phyloP scores from a whole-genome alignment of 2,888 invertebrate species.

The Eupeodes luniger region DNA sequence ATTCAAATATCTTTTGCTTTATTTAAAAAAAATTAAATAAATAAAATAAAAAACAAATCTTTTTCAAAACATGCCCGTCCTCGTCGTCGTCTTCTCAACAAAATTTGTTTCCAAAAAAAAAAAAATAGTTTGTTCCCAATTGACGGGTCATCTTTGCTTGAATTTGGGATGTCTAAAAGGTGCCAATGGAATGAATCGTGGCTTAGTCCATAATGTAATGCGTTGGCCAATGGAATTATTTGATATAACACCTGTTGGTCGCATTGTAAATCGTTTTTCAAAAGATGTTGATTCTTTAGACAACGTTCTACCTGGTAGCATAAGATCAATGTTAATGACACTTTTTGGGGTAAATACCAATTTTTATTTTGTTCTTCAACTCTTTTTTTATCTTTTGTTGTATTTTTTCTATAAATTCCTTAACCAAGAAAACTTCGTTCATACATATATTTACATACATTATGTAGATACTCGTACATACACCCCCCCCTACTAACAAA shows the following conservation, averaged over 20 bases:
- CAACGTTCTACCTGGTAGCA: conserved; percentile 84
- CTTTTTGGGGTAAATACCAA: conserved; percentile 84
- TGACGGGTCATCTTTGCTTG: conserved; percentile 82
- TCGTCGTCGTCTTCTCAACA: neutral
- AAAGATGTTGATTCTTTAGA: conserved; percentile 87
- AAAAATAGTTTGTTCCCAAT: conserved; percentile 77
- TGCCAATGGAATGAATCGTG: conserved; percentile 86
- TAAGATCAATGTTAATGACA: conserved; percentile 83
- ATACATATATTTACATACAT: neutral
- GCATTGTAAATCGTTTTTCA: conserved; percentile 89
- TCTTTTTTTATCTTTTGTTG: conserved; percentile 6
- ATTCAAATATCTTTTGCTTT: conserved; percentile 12
- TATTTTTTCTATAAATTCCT: neutral
- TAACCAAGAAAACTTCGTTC: neutral
- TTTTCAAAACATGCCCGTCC: conserved; percentile 19
- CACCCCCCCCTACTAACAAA: neutral
- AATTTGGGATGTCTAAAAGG: conserved; percentile 85
- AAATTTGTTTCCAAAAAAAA: neutral
- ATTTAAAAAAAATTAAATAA: conserved; percentile 12
- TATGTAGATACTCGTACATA: neutral
- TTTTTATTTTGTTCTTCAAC: conserved; percentile 16
- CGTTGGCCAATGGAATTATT: conserved; percentile 90
- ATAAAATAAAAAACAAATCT: conserved; percentile 13
- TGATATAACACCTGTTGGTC: conserved; percentile 91
- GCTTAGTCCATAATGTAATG: conserved; percentile 87